phyloP scores from a whole-genome alignment of 2,113 vertebrate species.

The Gyps fulvus region DNA sequence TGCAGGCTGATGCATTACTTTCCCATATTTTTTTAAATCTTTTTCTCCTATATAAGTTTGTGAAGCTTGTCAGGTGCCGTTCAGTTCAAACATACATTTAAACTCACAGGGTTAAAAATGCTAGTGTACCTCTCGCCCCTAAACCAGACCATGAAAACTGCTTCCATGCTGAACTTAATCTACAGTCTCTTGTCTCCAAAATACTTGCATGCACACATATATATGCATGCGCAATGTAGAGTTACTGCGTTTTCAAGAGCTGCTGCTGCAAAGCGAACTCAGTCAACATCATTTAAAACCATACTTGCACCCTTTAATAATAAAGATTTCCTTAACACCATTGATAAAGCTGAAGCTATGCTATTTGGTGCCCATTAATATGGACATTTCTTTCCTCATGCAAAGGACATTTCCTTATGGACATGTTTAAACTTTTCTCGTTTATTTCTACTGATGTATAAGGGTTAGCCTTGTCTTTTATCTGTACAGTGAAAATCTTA shows the following conservation, averaged over 20 bases:
- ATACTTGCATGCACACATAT: neutral
- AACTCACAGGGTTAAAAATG: neutral
- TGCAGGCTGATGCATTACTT: neutral
- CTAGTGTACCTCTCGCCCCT: neutral
- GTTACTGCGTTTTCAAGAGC: neutral
- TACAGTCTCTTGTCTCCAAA: neutral
- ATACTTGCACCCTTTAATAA: neutral
- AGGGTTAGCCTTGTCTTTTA: neutral
- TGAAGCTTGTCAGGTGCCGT: neutral
- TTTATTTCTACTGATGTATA: neutral
- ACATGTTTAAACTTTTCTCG: neutral
- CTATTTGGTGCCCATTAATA: neutral
- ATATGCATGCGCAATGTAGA: rapidly evolving
- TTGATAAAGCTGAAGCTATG: neutral
- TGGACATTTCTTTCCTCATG: neutral
- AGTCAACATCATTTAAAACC: neutral
- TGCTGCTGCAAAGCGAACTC: neutral
- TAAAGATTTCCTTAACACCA: neutral
- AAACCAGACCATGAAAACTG: neutral
- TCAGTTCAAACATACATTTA: neutral
- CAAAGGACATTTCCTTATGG: too few relatives aligned
- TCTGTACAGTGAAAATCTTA: neutral
- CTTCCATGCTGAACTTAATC: neutral
- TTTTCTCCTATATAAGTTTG: neutral
- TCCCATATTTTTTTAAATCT: neutral